Evolutionary conservation across 2,797 vertebrate genomes (phyloP).

Genomic region (Pyrocephalus nanus): DNA sequence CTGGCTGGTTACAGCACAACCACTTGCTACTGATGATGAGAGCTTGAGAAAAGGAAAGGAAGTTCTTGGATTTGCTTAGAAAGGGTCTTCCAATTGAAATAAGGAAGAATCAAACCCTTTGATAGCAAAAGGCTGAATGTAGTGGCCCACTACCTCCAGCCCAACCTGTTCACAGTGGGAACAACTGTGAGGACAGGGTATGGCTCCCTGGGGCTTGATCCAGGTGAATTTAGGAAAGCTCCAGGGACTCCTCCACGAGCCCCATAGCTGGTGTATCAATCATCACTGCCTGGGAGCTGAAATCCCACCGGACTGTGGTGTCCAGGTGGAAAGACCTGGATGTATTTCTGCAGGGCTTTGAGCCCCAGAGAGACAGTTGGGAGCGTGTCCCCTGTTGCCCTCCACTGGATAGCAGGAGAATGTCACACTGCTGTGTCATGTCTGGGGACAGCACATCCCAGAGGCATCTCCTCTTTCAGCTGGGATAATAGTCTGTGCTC

Average conservation of each 20-base stretch:
- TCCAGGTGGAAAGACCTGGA: neutral
- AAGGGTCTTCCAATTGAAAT: neutral
- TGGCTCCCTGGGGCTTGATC: neutral
- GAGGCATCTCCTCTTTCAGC: slow-evolving; percentile 38
- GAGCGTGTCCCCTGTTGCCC: slow-evolving; percentile 31
- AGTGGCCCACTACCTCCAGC: neutral
- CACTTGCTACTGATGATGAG: neutral
- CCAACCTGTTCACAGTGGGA: neutral
- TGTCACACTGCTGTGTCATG: neutral
- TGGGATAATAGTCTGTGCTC: neutral
- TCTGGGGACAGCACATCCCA: slow-evolving; percentile 34
- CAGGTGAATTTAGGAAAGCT: neutral
- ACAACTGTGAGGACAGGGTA: neutral
- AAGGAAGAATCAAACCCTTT: neutral
- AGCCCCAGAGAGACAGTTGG: neutral
- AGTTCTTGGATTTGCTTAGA: neutral
- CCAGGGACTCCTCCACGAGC: neutral
- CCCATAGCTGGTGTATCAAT: neutral
- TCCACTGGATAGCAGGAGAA: slow-evolving; percentile 36
- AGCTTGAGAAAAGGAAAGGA: neutral
- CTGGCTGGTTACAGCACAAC: neutral
- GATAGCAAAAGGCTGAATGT: neutral
- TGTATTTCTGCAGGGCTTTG: neutral
- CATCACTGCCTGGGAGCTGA: neutral
- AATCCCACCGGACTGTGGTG: neutral